Base-by-base conservation (phyloP, 2,113 vertebrate species). In the Microcebus jonahi region DNA sequence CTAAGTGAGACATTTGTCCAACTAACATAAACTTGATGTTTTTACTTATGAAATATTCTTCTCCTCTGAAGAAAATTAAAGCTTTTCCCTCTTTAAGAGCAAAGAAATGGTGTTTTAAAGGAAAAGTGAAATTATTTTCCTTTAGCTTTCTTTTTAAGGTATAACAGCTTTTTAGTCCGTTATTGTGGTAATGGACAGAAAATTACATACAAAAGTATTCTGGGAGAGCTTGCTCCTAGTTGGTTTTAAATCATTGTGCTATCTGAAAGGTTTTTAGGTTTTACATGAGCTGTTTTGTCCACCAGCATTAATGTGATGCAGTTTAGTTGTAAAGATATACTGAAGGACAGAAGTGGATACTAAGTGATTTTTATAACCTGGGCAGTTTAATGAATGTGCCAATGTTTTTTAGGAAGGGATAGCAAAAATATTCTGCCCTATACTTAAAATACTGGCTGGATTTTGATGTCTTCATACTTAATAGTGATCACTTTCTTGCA, bases 1-100 rank as follows among this genome's bases (percentile, higher is more conserved):
- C 57, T 92, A 95, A 92, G 88, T 42, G 36, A 95, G 55, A 91
- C 65, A 82, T 95, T 96, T 96, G 86, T 95, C 94, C n/a, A 97
- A 71, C 82, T 90, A 83, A 92, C 76, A 67, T 82, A 90, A 88
- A 93, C 0, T 83, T 96, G 83, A 94, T 84, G 25, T 95, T 98
- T 95, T 97, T 96, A 93, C 92, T 94, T 97, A 76, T 29, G 70
- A 94, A 95, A 73, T 67, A 77, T 5, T 68, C 39, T 25, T 8
- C 34, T 20, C 53, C 13, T 9, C 31, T 12, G 29, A 39, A n/a
- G 27, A 75, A 94, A 68, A 76, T 91, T 82, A 65, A 88, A 96
- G 25, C 27, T 81, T 31, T 92, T 57, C 48, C 55, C 23, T 91
- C 7, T 67, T 57, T 95, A 94, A 86, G 57, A 96, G 31, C 42